Evolutionary conservation across 2,888 invertebrate genomes (phyloP).

Genomic region (Tridacna crocea): DNA sequence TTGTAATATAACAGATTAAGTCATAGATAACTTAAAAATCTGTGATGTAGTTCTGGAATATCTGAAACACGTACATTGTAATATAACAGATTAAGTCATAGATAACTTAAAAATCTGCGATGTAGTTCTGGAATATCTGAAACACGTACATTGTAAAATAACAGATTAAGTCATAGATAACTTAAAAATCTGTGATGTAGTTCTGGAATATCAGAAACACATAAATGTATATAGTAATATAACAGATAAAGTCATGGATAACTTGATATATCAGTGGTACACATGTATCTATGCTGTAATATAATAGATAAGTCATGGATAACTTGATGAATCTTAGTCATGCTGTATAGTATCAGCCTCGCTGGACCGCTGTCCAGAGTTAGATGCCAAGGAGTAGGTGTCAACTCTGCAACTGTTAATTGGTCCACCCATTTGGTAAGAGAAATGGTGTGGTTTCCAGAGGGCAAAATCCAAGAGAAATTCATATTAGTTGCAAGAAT

Average conservation of each 20-base stretch:
- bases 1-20: slow-evolving; percentile 51
- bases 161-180: slow-evolving; percentile 66
- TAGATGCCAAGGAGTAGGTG: too few species aligned
- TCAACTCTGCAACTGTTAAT: too few species aligned
- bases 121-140: slow-evolving; percentile 73
- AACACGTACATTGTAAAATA: slow-evolving; percentile 16
- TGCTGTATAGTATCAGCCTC: too few species aligned
- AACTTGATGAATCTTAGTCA: slow-evolving; percentile 68
- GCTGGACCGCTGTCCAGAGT: too few species aligned
- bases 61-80: slow-evolving; percentile 57
- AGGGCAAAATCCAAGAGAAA: too few species aligned
- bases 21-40: slow-evolving; percentile 71
- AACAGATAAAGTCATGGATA: slow-evolving; percentile 66
- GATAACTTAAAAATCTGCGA: slow-evolving; percentile 70
- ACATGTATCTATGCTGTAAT: slow-evolving; percentile 19
- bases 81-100: slow-evolving; percentile 59
- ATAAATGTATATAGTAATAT: not conserved
- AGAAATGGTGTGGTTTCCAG: too few species aligned
- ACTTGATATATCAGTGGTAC: too few species aligned
- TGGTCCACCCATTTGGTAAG: too few species aligned
- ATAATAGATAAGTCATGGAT: slow-evolving; percentile 66
- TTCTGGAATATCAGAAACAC: slow-evolving; percentile 70
- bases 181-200: slow-evolving; percentile 72
- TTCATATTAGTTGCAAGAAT: too few species aligned
- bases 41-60: slow-evolving; percentile 69